A percentile compares a stretch with the other conserved stretches of the same genome.
Conservation (phyloP, 2,797 vertebrate species). For the Atherinosoma microstoma region DNA sequence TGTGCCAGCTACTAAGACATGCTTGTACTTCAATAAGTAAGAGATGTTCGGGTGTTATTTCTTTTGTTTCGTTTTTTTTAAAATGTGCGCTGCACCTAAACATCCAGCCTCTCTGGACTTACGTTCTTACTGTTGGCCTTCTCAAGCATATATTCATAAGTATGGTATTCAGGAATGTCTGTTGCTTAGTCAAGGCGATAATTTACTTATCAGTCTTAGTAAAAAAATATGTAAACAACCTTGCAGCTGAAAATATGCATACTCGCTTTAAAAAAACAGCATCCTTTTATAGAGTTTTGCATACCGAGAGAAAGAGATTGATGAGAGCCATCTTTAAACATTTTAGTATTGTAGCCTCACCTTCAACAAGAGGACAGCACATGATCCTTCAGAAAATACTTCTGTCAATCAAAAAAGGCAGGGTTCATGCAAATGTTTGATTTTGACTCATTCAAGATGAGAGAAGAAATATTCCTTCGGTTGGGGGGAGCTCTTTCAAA, state of each 20-base stretch:
- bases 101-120: slow-evolving; percentile 32
- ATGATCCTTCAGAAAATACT: slow-evolving; percentile 53
- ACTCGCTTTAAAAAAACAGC: slow-evolving; percentile 54
- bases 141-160: slow-evolving; percentile 66
- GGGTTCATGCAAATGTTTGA: slow-evolving; percentile 35
- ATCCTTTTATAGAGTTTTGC: slow-evolving; percentile 55
- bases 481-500: slow-evolving; percentile 75
- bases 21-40: slow-evolving; percentile 78
- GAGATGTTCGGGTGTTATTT: slow-evolving; percentile 68
- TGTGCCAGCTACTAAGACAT: slow-evolving; percentile 67
- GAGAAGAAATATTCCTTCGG: slow-evolving; percentile 77
- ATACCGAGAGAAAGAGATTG: slow-evolving; percentile 57
- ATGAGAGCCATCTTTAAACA: slow-evolving; percentile 39
- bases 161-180: slow-evolving; percentile 68
- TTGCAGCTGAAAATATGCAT: slow-evolving; percentile 72
- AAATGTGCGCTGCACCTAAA: slow-evolving; percentile 34
- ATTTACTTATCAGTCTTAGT: slow-evolving; percentile 62
- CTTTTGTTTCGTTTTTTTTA: slow-evolving; percentile 48
- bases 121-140: slow-evolving; percentile 71
- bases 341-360: slow-evolving; percentile 32
- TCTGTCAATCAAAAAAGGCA: slow-evolving; percentile 27
- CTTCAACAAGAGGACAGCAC: slow-evolving; percentile 58
- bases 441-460: slow-evolving; percentile 62
- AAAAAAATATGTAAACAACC: slow-evolving; percentile 78
- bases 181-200: slow-evolving; percentile 59